Evolutionary conservation across 2,888 invertebrate species (phyloP), one percentile per base, ranked within the genome.

Genomic region (Synergus laeviventris): DNA sequence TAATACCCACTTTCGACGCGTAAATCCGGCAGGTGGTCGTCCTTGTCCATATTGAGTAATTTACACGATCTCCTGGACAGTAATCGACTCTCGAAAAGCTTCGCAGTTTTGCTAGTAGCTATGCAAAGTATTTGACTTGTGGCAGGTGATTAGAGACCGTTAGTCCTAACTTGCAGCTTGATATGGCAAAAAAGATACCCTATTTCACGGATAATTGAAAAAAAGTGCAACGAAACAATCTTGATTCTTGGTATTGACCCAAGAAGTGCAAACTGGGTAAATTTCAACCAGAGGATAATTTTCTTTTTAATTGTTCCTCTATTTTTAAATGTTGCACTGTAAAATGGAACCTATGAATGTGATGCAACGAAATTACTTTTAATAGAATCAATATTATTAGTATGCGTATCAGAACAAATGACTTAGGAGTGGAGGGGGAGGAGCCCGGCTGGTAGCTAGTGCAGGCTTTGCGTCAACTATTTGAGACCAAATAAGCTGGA

Each of bases 21-120:
- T 83, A 83, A 85, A 84, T 83, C 82, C 82, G 83, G 86, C 85
- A 86, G 86, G 83, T 86, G 86, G 81, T 79, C 81, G 79, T 81
- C 81, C 21, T 59, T 14, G 59, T 24, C 38, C 11, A n/a, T 11
- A 16, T 42, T 73, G 84, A 84, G 83, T 85, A 86, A 85, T 86
- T 86, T 86, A 84, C 82, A 2, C 36, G 62, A 62, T n/a, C 9
- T 62, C 38, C n/a, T 18, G 16, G 16, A 31, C 14, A 31, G 24
- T 16, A 62, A 62, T 62, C 9, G 18, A 38, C 62, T 38, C 11
- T 11, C 18, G 12, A 38, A 59, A 12, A 24, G 14, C 8, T 11
- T 62, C 18, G 12, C n/a, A 62, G 16, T 18, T 62, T 38, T 18
- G 8, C n/a, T 62, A 11, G 36, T 9, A 38, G 61, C n/a, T n/a